Percentiles rank a stretch among this genome's conserved stretches.
These are phyloP conservation scores for Aphaenogaster floridana DNA, from an alignment of 1,140 invertebrate genomes.

Conservation along the genomic window DNA sequence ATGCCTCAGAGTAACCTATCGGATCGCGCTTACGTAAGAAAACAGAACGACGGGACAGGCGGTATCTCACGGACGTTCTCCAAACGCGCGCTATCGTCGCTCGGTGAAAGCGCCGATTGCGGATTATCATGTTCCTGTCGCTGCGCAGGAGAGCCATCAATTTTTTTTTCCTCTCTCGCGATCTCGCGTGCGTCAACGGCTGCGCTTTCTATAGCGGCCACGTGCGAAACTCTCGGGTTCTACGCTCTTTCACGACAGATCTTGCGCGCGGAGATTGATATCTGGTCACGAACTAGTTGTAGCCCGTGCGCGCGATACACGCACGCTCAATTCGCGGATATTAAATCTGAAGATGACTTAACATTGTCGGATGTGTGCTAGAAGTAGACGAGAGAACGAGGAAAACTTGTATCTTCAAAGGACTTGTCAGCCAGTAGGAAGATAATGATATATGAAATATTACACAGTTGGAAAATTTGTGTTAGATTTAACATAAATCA, in stretches of 20 bases:
- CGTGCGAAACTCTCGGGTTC: slow-evolving; percentile 61
- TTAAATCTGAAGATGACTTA: slow-evolving; percentile 58
- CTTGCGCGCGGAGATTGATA: slow-evolving; percentile 64
- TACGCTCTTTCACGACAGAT: slow-evolving; percentile 55
- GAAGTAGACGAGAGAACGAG: not conserved
- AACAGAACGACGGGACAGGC: not conserved
- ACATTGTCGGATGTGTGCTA: not conserved
- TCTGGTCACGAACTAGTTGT: slow-evolving; percentile 45
- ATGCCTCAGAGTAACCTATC: not conserved
- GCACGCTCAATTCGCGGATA: slow-evolving; percentile 38
- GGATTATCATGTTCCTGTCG: slow-evolving; percentile 61
- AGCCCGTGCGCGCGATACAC: slow-evolving; percentile 35
- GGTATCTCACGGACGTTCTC: slow-evolving; percentile 28
- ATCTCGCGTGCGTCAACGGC: slow-evolving; percentile 64
- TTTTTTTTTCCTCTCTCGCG: slow-evolving; percentile 45
- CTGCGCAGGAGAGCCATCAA: slow-evolving; percentile 44
- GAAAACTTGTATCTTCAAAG: not conserved
- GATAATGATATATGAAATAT: not conserved
- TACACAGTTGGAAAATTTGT: no score
- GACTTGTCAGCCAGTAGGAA: not conserved
- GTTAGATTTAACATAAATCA: no score
- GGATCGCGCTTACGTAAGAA: slow-evolving; percentile 32
- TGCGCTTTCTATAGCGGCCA: slow-evolving; percentile 59
- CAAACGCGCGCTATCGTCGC: slow-evolving; percentile 41
- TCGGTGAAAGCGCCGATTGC: slow-evolving; percentile 59